A percentile compares a stretch with the other conserved stretches of the same genome.
These are phyloP conservation scores for Crax fasciolata DNA, from an alignment of 2,797 vertebrate species.

Conservation along the genomic window DNA sequence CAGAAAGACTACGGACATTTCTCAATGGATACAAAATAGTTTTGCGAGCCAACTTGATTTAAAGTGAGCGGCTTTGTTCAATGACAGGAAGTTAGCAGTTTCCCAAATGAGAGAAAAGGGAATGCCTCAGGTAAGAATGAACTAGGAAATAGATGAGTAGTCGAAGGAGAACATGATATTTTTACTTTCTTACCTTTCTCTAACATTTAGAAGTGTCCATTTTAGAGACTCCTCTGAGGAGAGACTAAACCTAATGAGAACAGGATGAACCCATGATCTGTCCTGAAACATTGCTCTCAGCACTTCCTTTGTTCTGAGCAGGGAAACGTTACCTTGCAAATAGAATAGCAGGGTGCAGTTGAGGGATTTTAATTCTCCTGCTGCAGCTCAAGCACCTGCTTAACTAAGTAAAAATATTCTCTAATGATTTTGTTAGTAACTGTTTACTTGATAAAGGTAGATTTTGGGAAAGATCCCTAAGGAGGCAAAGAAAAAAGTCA, in stretches of 20 bases:
- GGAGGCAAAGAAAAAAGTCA: background rate
- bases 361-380: background rate
- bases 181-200: background rate
- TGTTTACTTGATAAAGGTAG: background rate
- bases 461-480: background rate
- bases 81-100: too few species aligned
- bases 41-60: background rate
- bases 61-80: background rate
- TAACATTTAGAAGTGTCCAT: background rate
- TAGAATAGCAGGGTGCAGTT: background rate
- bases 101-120: background rate
- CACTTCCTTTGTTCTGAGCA: background rate
- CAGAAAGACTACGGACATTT: background rate
- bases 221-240: background rate
- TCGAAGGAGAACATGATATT: background rate
- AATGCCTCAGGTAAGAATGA: background rate
- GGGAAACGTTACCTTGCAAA: background rate
- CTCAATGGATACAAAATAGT: background rate
- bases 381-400: background rate
- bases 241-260: background rate
- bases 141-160: background rate
- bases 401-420: background rate
- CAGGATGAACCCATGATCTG: background rate
- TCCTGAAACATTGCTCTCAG: background rate
- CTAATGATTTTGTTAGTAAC: background rate